Conservation (phyloP, 2,797 vertebrate genomes). For the Thalassophryne amazonica region DNA sequence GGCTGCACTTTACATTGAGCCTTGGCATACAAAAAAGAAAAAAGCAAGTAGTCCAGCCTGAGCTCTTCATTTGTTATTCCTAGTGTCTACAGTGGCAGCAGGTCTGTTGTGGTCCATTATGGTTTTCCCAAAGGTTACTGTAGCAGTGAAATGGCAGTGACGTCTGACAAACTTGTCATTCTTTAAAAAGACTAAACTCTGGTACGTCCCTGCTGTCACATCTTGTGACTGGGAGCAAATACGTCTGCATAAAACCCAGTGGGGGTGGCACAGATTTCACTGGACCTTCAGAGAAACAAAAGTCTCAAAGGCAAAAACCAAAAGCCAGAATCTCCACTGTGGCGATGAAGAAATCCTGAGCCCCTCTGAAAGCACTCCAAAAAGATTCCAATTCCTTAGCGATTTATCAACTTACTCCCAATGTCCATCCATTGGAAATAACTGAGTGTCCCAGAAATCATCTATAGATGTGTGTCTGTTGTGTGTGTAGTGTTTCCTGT, state of each 20-base stretch:
- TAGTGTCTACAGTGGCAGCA: conserved; percentile 42
- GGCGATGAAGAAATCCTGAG: conserved; percentile 28
- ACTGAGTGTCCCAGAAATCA: conserved; percentile 66
- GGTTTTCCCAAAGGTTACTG: too few species aligned
- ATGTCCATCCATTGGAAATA: conserved; percentile 49
- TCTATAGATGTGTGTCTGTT: conserved; percentile 45
- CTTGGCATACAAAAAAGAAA: conserved; percentile 15
- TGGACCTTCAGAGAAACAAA: conserved; percentile 21
- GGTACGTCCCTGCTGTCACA: conserved; percentile 17
- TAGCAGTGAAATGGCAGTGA: conserved; percentile 62
- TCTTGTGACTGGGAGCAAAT: background rate
- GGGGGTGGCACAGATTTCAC: conserved; percentile 36
- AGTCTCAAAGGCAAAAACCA: conserved; percentile 38
- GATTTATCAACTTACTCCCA: conserved; percentile 41
- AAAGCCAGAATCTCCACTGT: conserved; percentile 49
- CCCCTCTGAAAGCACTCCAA: conserved; percentile 24
- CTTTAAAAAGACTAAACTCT: background rate
- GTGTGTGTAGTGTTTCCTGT: conserved; percentile 48
- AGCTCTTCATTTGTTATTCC: conserved; percentile 32
- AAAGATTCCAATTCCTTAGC: background rate
- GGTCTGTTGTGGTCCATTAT: conserved; percentile 39
- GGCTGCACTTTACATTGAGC: conserved; percentile 8
- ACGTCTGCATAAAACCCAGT: conserved; percentile 20
- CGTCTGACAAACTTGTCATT: conserved; percentile 20
- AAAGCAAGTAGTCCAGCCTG: conserved; percentile 20